Base-by-base conservation (phyloP, 2,888 invertebrate species). In the Pimpla rufipes region DNA sequence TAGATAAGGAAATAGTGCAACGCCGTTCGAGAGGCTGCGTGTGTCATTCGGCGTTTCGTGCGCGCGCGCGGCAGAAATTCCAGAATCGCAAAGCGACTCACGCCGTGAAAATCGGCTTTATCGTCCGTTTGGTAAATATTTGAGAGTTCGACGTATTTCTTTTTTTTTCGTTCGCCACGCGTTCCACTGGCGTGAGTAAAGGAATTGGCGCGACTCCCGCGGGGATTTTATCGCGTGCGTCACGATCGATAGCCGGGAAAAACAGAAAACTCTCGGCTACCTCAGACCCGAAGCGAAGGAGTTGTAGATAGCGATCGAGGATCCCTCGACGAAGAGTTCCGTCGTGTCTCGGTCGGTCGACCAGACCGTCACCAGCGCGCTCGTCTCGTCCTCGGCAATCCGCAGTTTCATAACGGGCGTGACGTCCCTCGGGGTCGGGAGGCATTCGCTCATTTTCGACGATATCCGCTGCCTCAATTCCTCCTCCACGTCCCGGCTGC, bases 331-430 rank as follows among this genome's bases (percentile, higher is more conserved):
- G 57, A 83, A 83, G 18, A 64, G 50, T n/a, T 80, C 67, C 10
- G 70, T 62, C 45, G 55, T 79, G 45, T 83, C 83, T 6, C 71
- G 50, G 16, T 76, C 94, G 0, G 96, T 96, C 71, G 95, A 94
- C 97, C 97, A 97, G 81, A 97, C 94, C 7, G 96, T 96, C 86
- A 97, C 92, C 89, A 95, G 91, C 4, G 94, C 94, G 76, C 90
- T 90, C 35, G 89, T 89, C 4, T 91, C 89, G 59, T 91, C 91
- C 85, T 95, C 94, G 40, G 94, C 88, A 10, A 95, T 89, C 40
- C 94, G 92, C 75, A 95, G 86, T 89, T 94, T 94, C 70, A 94
- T 87, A 67, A 95, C 89, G 1, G 94, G 88, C 10, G 92, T 91
- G 13, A 94, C 94, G 64, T 94, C 89, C 45, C 94, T 91, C 21